A percentile compares a stretch with the other conserved stretches of the same genome.
These are phyloP conservation scores for Pseudochaenichthys georgianus DNA, from an alignment of 2,797 vertebrate genomes.

Conservation along the genomic window DNA sequence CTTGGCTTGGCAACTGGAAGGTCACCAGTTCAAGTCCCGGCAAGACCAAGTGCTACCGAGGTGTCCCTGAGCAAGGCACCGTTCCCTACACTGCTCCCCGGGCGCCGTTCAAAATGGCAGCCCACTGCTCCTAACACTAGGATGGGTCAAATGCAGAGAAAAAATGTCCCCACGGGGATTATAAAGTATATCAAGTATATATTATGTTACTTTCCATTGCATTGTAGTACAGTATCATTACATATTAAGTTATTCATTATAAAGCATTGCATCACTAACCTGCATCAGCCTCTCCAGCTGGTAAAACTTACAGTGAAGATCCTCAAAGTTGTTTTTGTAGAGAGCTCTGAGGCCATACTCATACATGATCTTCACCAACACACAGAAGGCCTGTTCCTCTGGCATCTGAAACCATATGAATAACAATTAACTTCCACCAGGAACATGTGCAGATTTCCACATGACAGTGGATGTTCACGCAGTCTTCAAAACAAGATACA, in stretches of 20 bases:
- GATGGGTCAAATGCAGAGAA: too few species aligned
- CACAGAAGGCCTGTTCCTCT: slow-evolving; percentile 98
- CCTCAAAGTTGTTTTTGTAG: slow-evolving; percentile 98
- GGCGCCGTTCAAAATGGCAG: too few species aligned
- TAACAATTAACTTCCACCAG: neutral
- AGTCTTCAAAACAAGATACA: slow-evolving; percentile 9
- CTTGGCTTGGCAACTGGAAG: too few species aligned
- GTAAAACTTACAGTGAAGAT: slow-evolving; percentile 99
- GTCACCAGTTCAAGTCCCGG: too few species aligned
- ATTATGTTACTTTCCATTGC: neutral
- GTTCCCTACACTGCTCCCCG: too few species aligned
- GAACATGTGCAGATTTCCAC: neutral
- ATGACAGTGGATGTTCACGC: neutral
- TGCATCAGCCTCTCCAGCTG: slow-evolving; percentile 96
- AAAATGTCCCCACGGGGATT: too few species aligned
- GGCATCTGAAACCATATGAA: slow-evolving; percentile 90
- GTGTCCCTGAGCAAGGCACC: too few species aligned
- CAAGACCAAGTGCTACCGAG: too few species aligned
- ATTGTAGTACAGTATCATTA: neutral
- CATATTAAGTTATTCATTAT: neutral
- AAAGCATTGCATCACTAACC: slow-evolving; percentile 78
- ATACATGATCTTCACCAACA: slow-evolving; percentile 98
- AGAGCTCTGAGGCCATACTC: slow-evolving; percentile 93
- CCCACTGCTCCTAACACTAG: too few species aligned
- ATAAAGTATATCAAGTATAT: too few species aligned